Conservation (phyloP, 2,888 invertebrate genomes). For the Omphaloscelis lunosa region DNA sequence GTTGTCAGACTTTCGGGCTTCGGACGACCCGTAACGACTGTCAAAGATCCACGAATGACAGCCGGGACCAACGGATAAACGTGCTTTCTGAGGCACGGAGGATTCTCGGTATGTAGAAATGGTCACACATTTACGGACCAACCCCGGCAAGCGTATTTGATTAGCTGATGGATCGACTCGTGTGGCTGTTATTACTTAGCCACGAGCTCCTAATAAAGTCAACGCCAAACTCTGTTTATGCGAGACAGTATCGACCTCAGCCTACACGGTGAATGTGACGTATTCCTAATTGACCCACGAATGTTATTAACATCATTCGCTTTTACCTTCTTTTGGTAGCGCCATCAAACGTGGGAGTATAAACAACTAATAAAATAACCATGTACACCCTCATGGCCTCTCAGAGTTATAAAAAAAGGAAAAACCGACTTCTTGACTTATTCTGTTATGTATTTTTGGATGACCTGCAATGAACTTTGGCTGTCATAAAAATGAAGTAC, state of each 20-base stretch:
- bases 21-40: too few species aligned
- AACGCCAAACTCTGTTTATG: not conserved
- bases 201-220: too few species aligned
- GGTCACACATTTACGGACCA: too few species aligned
- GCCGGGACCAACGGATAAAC: too few species aligned
- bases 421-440: conserved; percentile 18
- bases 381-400: conserved; percentile 46
- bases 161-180: too few species aligned
- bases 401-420: not conserved
- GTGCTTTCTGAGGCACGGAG: too few species aligned
- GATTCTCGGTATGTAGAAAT: too few species aligned
- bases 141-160: too few species aligned
- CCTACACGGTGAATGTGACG: conserved; percentile 6
- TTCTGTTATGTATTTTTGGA: conserved; percentile 26
- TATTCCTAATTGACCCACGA: conserved; percentile 25
- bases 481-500: not conserved
- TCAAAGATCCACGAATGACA: too few species aligned
- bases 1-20: too few species aligned
- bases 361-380: conserved; percentile 13
- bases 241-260: not conserved
- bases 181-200: too few species aligned
- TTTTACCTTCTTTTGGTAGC: conserved; percentile 26
- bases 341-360: conserved; percentile 29
- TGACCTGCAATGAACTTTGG: conserved; percentile 29
- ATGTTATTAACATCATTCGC: conserved; percentile 19